Conservation (phyloP, 2,113 vertebrate genomes). For the Echinops telfairi region DNA sequence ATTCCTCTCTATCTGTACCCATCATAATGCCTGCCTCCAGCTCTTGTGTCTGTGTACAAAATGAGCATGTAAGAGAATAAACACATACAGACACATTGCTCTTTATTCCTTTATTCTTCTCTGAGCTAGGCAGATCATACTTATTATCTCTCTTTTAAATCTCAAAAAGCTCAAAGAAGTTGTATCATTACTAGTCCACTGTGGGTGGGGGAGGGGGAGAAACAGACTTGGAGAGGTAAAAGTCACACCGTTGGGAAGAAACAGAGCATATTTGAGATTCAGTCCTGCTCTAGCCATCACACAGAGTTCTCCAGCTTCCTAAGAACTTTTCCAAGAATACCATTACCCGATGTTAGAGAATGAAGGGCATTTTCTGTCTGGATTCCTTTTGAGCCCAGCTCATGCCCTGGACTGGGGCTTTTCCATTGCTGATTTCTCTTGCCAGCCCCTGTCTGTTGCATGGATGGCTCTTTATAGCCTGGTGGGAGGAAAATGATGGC, state of each 20-base stretch:
- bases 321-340: conserved; percentile 22
- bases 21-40: neutral
- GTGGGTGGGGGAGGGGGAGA: neutral
- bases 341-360: neutral
- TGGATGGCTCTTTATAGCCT: neutral
- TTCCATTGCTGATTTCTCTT: neutral
- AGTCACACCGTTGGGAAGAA: neutral
- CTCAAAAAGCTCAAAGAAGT: neutral
- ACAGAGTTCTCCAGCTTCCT: conserved; percentile 19
- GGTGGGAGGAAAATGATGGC: neutral
- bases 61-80: neutral
- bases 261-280: neutral
- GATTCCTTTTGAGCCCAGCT: neutral
- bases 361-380: neutral
- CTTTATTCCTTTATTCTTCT: neutral
- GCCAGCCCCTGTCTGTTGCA: neutral
- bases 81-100: neutral
- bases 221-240: neutral
- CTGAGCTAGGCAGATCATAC: neutral
- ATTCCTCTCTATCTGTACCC: neutral
- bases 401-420: neutral
- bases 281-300: neutral
- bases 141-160: neutral
- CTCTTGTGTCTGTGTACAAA: neutral
- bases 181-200: no score